phyloP scores from a whole-genome alignment of 2,113 vertebrate genomes.

The Lagopus leucura region DNA sequence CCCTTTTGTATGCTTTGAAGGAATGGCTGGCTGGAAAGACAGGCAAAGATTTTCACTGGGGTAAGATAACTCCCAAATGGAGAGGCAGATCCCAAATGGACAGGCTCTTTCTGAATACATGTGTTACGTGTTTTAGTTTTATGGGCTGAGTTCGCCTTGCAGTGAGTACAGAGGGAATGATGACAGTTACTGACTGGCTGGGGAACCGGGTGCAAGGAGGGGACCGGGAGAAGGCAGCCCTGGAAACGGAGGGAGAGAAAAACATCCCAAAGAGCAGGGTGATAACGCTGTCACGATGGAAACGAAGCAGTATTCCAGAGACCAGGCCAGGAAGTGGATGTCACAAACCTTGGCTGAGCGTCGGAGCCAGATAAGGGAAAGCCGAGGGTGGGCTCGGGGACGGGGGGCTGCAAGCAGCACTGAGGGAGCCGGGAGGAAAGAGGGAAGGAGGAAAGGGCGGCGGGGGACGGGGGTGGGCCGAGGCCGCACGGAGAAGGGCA shows the following conservation, averaged over 20 bases:
- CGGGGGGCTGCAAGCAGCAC: neutral
- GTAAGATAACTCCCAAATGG: neutral
- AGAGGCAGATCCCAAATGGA: neutral
- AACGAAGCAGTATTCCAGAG: conserved; percentile 13
- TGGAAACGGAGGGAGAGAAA: neutral
- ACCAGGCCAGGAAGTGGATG: neutral
- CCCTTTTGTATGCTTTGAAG: neutral
- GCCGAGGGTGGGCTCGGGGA: neutral
- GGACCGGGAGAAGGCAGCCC: neutral
- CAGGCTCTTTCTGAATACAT: neutral
- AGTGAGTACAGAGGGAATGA: neutral
- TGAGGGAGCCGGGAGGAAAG: rapidly evolving
- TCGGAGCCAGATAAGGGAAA: neutral
- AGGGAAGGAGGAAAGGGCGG: neutral
- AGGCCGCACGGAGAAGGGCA: neutral
- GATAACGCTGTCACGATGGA: conserved; percentile 26
- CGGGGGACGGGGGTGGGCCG: neutral
- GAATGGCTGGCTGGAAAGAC: neutral
- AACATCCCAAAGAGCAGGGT: neutral
- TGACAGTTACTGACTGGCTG: neutral
- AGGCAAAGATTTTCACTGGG: neutral
- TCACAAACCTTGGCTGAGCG: conserved; percentile 9
- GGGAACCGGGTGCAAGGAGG: neutral
- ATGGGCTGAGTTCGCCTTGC: neutral
- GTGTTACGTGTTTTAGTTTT: neutral